Percentiles rank a stretch among this genome's conserved stretches.
These are phyloP conservation scores for Myocastor coypus DNA, from an alignment of 2,113 vertebrate genomes.

Conservation along the genomic window DNA sequence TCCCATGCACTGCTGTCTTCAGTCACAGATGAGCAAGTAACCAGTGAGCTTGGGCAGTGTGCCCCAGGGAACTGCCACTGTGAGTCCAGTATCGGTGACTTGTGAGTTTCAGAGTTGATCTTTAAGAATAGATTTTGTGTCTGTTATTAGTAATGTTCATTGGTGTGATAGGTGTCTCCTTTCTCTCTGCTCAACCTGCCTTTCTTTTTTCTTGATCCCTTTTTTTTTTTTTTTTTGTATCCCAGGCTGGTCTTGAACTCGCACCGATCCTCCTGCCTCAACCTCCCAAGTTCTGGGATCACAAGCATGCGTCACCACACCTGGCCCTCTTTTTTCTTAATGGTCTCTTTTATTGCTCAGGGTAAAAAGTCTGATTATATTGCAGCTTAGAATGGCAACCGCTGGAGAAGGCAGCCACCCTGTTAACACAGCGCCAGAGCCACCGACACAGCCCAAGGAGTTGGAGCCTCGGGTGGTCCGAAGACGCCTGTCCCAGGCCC, in stretches of 20 bases:
- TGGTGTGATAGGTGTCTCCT: background rate
- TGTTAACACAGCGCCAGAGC: background rate
- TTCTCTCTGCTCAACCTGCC: background rate
- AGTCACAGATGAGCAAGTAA: background rate
- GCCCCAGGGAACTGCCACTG: background rate
- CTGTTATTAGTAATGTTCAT: background rate
- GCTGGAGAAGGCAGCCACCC: conserved; percentile 61
- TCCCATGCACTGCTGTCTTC: background rate
- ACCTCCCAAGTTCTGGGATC: too few relatives aligned
- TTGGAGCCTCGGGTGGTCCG: conserved; percentile 74
- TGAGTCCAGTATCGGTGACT: background rate
- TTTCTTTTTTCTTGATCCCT: background rate
- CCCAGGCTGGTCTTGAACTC: too few relatives aligned
- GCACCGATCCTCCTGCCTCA: too few relatives aligned
- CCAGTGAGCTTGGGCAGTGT: background rate
- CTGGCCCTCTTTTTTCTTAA: background rate
- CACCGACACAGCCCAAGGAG: conserved; percentile 7
- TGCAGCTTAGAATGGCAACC: conserved; percentile 83
- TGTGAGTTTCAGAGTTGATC: background rate
- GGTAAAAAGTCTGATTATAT: conserved; percentile 31
- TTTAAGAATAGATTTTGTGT: background rate
- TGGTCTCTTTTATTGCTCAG: background rate
- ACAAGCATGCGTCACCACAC: too few relatives aligned
- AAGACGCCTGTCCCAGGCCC: conserved; percentile 84
- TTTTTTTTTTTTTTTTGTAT: too few relatives aligned